A percentile compares a stretch with the other conserved stretches of the same genome.
Conservation (phyloP, 92 coral and sea anemone species). For the Parazoanthus swiftii region DNA sequence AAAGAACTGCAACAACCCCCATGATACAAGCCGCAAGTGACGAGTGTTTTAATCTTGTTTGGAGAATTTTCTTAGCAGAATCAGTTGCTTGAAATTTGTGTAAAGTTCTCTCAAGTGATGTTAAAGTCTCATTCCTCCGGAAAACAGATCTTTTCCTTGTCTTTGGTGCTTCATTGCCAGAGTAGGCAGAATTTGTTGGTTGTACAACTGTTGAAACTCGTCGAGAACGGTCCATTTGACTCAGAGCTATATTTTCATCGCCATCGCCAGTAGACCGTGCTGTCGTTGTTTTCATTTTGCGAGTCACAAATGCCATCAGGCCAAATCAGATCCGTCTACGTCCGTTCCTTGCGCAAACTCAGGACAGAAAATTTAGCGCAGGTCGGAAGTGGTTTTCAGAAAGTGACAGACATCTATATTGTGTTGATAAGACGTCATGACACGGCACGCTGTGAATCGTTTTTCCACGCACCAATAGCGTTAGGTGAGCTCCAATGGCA, state of each 20-base stretch:
- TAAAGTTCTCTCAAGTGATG: slow-evolving; percentile 71
- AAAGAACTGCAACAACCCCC: slow-evolving; percentile 65
- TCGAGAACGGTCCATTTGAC: slow-evolving; percentile 3
- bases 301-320: slow-evolving; percentile 15
- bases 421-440: slow-evolving; percentile 28
- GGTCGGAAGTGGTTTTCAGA: slow-evolving; percentile 4
- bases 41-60: slow-evolving; percentile 67
- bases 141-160: slow-evolving; percentile 27
- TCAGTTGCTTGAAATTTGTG: slow-evolving; percentile 75
- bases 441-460: slow-evolving; percentile 34
- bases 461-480: slow-evolving; percentile 14
- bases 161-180: neutral
- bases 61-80: slow-evolving; percentile 73
- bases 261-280: neutral
- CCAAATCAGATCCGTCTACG: neutral
- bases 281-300: neutral
- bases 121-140: neutral
- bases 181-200: slow-evolving; percentile 31
- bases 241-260: slow-evolving; percentile 23
- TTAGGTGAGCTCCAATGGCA: slow-evolving; percentile 5
- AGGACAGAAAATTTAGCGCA: neutral
- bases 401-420: slow-evolving; percentile 7
- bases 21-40: slow-evolving; percentile 70
- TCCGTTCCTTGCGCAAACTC: neutral
- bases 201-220: slow-evolving; percentile 41